phyloP scores from a whole-genome alignment of 2,113 vertebrate genomes.

The Cyanistes caeruleus region DNA sequence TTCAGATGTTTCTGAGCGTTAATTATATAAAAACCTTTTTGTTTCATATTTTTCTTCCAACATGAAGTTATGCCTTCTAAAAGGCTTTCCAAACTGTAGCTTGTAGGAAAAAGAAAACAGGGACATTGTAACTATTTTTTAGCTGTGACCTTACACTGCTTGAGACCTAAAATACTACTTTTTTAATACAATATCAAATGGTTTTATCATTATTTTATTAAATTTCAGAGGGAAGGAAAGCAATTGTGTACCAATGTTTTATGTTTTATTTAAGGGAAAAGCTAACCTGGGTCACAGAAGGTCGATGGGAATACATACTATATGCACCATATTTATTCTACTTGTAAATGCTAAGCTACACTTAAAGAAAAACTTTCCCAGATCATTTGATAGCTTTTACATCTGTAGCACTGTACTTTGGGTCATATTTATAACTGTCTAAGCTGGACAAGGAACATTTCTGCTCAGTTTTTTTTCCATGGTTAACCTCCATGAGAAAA shows the following conservation, averaged over 20 bases:
- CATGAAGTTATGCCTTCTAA: neutral
- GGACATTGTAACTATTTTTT: neutral
- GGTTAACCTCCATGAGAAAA: neutral
- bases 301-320: conserved; percentile 8
- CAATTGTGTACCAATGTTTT: neutral
- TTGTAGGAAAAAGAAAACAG: neutral
- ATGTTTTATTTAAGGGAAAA: conserved; percentile 29
- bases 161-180: neutral
- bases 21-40: neutral
- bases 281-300: neutral
- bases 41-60: neutral
- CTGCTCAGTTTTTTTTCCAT: neutral
- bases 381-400: conserved; percentile 55
- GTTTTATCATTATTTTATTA: conserved; percentile 50
- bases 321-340: conserved; percentile 33
- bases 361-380: conserved; percentile 56
- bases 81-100: neutral
- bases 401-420: conserved; percentile 29
- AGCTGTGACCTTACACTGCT: neutral
- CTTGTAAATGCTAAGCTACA: neutral
- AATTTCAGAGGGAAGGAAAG: conserved; percentile 18
- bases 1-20: neutral
- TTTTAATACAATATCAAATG: conserved; percentile 12
- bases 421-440: conserved; percentile 23
- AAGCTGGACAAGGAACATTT: neutral